A percentile compares a stretch with the other conserved stretches of the same genome.
phyloP scores from a whole-genome alignment of 2,113 vertebrate genomes.

The Bujurquina vittata region DNA sequence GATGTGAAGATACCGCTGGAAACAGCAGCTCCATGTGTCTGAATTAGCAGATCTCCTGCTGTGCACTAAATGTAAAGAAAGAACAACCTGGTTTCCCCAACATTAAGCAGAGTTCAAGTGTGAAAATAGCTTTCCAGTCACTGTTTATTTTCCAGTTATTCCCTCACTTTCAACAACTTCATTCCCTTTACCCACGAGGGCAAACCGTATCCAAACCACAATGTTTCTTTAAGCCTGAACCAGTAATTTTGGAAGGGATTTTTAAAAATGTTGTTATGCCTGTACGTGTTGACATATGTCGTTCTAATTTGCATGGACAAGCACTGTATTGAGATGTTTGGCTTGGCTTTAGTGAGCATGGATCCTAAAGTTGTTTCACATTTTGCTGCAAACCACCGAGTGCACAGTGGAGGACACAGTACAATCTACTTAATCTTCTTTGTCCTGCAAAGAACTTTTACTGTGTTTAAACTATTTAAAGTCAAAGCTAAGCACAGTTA shows the following conservation, averaged over 20 bases:
- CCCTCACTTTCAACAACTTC: not conserved
- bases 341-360: not conserved
- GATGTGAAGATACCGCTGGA: no score
- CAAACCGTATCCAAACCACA: not conserved
- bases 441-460: not conserved
- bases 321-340: not conserved
- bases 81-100: no score
- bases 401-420: not conserved
- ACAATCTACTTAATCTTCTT: not conserved
- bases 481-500: not conserved
- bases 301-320: not conserved
- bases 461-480: not conserved
- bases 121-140: not conserved
- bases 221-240: not conserved
- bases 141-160: not conserved
- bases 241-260: not conserved
- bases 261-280: not conserved
- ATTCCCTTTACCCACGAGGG: not conserved
- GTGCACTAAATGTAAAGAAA: not conserved
- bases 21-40: not conserved
- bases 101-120: not conserved
- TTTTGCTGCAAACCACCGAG: not conserved
- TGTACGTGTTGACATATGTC: not conserved
- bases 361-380: not conserved
- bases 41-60: accelerated